Evolutionary conservation across 2,113 vertebrate species (phyloP).

Genomic region (Phrynosoma blainvillii): DNA sequence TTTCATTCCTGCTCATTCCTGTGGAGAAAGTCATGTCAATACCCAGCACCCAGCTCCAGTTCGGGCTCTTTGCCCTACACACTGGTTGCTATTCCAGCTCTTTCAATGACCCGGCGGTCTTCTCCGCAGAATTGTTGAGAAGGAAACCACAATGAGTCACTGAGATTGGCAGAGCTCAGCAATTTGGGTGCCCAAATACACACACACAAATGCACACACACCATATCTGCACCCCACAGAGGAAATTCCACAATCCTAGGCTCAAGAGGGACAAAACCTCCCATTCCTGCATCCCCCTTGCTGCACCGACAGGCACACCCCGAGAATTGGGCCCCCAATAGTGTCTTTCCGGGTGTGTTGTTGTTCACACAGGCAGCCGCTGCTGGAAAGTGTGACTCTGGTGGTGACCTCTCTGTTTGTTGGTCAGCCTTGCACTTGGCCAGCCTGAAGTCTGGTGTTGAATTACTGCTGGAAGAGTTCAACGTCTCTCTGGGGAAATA

Average conservation of each 20-base stretch:
- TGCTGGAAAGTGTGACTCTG: background rate
- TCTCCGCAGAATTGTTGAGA: background rate
- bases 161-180: background rate
- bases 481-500: background rate
- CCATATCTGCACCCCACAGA: background rate
- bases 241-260: background rate
- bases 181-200: background rate
- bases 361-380: background rate
- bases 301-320: background rate
- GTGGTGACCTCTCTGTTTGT: background rate
- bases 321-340: too few species aligned
- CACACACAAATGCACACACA: background rate
- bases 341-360: background rate
- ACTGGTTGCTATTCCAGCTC: background rate
- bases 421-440: background rate
- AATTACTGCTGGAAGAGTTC: background rate
- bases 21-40: background rate
- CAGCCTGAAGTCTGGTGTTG: constrained; percentile 4
- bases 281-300: background rate
- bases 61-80: background rate
- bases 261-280: background rate
- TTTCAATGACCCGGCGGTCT: background rate
- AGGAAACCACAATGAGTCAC: constrained; percentile 17
- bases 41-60: background rate
- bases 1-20: background rate